Percentiles rank a stretch among this genome's conserved stretches.
These are phyloP conservation scores for Anas bahamensis DNA, from an alignment of 2,797 vertebrate species.

Conservation along the genomic window DNA sequence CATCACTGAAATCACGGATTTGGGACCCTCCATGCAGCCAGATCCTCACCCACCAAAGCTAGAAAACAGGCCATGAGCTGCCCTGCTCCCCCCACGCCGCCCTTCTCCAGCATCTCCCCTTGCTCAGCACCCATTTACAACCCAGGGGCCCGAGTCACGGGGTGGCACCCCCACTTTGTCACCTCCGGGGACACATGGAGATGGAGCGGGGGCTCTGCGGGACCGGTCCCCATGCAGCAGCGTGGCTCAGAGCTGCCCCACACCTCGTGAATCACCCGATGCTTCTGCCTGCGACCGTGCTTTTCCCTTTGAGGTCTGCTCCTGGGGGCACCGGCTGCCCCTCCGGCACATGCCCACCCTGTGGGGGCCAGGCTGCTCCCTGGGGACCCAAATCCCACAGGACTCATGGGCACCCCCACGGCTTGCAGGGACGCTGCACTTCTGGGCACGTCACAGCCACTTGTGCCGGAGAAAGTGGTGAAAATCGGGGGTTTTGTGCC, in stretches of 20 bases:
- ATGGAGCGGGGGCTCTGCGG: neutral
- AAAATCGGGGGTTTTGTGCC: neutral
- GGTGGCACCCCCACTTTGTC: neutral
- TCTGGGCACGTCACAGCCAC: fast-evolving
- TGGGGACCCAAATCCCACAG: neutral
- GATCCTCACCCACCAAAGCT: neutral
- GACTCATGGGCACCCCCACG: no score
- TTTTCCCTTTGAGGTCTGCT: slow-evolving; percentile 40
- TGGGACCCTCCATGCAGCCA: neutral
- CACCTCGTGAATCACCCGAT: slow-evolving; percentile 59
- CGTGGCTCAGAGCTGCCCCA: slow-evolving; percentile 43
- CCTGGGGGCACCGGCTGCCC: neutral
- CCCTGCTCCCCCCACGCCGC: neutral
- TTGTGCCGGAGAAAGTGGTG: neutral
- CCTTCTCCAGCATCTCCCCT: neutral
- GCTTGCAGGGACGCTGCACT: fast-evolving
- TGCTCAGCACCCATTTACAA: neutral
- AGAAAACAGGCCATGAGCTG: neutral
- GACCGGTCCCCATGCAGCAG: neutral
- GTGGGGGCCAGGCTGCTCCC: no score
- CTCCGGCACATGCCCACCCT: neutral
- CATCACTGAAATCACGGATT: neutral
- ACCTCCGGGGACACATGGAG: fast-evolving
- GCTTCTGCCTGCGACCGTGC: slow-evolving; percentile 62
- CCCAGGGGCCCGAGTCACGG: neutral